phyloP scores from a whole-genome alignment of 2,797 vertebrate genomes.

The Tokudaia muenninki region DNA sequence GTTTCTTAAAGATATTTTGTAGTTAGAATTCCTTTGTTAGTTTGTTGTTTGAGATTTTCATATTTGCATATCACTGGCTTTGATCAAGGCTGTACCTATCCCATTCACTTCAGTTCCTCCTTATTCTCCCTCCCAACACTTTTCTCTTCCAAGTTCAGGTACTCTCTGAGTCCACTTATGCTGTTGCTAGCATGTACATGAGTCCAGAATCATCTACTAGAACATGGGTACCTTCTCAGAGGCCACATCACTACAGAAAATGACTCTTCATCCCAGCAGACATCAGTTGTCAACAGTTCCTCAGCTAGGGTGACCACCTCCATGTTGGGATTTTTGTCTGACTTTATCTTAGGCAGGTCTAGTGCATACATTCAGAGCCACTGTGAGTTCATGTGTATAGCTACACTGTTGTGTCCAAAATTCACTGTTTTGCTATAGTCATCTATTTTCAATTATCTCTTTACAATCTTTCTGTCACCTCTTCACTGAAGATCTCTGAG shows the following conservation, averaged over 20 bases:
- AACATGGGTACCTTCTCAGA: neutral
- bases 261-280: neutral
- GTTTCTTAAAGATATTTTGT: neutral
- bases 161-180: neutral
- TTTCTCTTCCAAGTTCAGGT: neutral
- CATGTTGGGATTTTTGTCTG: neutral
- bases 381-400: neutral
- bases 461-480: neutral
- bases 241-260: neutral
- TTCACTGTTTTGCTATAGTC: neutral
- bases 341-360: neutral
- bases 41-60: neutral
- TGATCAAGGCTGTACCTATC: neutral
- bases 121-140: neutral
- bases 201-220: neutral
- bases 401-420: neutral
- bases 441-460: neutral
- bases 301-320: neutral
- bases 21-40: neutral
- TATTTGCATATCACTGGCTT: neutral
- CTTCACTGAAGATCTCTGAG: neutral
- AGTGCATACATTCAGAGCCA: neutral
- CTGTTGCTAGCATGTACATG: neutral
- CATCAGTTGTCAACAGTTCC: neutral
- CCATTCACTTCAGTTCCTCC: neutral